Evolutionary conservation across 1,140 invertebrate genomes (phyloP), one percentile per base, ranked within the genome.

Genomic region (Phocides pigmalion): DNA sequence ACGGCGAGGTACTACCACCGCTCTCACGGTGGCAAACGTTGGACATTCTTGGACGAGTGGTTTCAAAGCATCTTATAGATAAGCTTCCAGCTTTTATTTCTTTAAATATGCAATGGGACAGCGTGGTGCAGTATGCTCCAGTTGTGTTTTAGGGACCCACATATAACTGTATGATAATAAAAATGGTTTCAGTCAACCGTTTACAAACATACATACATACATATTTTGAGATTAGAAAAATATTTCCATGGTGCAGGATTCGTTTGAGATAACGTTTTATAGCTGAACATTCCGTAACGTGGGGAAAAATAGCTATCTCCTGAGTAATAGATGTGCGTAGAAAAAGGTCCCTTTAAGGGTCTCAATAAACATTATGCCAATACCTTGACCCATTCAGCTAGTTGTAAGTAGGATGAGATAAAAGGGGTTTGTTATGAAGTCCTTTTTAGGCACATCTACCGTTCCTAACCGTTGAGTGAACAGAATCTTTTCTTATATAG

Each of bases 311-410:
- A 4, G 12, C 19, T 32, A 32, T 32, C 19, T 54, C 12, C 25
- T 14, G 4, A 25, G 46, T 54, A 54, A 54, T 42, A 54, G 42
- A 39, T 22, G 37, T 54, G 2, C 12, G 35, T n/a, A 54, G 46
- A 22, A 54, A 42, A 49, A 22, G 37, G 51, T 3, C 11, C n/a
- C 3, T 12, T 41, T 39, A 41, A 54, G 51, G 35, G 14, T 15
- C 25, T 16, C 19, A 54, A 42, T 54, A 22, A 41, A 54, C 51
- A 54, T 41, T 54, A 54, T 42, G 5, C 8, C 12, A 17, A 54
- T 41, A 39, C 22, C 35, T 54, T 32, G 15, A 14, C 51, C 51
- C n/a, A 53, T 53, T 39, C 35, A 53, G 32, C 15, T 11, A 19
- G 19, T 54, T 54, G 19, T 54, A 54, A 54, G 20, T 54, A 25